Base-by-base conservation (phyloP, 1,140 invertebrate genomes). In the Choristoneura fumiferana region DNA sequence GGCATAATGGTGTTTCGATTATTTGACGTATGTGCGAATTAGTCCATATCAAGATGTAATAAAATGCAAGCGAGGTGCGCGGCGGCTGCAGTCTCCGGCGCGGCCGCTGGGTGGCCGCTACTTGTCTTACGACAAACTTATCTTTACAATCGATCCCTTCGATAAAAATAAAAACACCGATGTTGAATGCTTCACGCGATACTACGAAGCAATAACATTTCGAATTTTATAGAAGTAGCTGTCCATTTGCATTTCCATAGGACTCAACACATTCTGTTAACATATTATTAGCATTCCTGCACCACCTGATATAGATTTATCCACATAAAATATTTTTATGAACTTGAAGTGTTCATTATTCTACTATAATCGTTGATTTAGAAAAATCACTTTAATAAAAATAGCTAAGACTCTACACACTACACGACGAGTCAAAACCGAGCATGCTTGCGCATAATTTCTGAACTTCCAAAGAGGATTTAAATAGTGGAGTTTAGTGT, bases 111-210 rank as follows among this genome's bases (percentile, higher is more conserved):
- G 85, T 88, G 85, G 85, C 70, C 85, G 82, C 85, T 88, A 84
- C 85, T 84, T 77, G 85, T 88, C 85, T 88, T 88, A 85, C 85
- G 79, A 84, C 78, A 77, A 79, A 82, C 78, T 85, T 88, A 88
- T 88, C 85, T 87, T 78, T 72, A 83, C 74, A 81, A 87, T 88
- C 83, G 83, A 85, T 85, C 76, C 78, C 68, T 67, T 65, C 72
- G 81, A 86, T 86, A 84, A 85, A 84, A 87, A 85, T 78, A 84
- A 66, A 69, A 80, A 52, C 75, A 69, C 70, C 68, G 60, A 69
- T 76, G 71, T 76, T 73, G 74, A 78, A 78, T 67, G 72, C 75
- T 83, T 84, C 75, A 83, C 73, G 79, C 77, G 73, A 10, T 49
- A 49, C 73, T 73, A 69, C 75, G 69, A 74, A 81, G 72, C 79